phyloP scores from a whole-genome alignment of 2,797 vertebrate species.

The Lutjanus campechanus region DNA sequence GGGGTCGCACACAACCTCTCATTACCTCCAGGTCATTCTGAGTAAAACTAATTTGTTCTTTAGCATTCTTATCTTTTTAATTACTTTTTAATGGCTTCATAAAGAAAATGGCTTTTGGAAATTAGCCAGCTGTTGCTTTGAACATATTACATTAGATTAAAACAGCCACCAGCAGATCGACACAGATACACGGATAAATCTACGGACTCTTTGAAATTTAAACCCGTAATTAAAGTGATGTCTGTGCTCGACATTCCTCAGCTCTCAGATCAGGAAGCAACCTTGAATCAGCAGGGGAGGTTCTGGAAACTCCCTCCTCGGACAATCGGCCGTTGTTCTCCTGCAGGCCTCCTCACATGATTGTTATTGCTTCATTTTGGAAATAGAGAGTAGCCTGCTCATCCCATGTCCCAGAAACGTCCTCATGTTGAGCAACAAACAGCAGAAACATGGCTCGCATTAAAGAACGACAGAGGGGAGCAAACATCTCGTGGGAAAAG shows the following conservation, averaged over 20 bases:
- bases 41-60: not conserved
- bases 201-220: not conserved
- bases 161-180: not conserved
- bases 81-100: conserved; percentile 30
- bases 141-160: conserved; percentile 5
- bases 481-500: conserved; percentile 9
- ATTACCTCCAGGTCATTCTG: not conserved
- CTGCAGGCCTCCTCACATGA: not conserved
- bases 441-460: not conserved
- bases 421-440: conserved; percentile 19
- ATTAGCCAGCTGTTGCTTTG: not conserved
- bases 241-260: not conserved
- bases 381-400: not conserved
- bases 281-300: conserved; percentile 9
- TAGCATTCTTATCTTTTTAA: conserved; percentile 11
- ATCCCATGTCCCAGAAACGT: conserved; percentile 10
- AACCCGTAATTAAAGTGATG: not conserved
- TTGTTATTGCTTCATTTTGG: conserved; percentile 11
- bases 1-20: not conserved
- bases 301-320: not conserved
- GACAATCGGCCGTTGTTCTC: conserved; percentile 25
- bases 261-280: not conserved
- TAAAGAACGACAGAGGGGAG: not conserved
- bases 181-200: not conserved
- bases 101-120: conserved; percentile 27